These are phyloP conservation scores for Netelia fuscicornis DNA, from an alignment of 2,888 invertebrate species.

Conservation along the genomic window DNA sequence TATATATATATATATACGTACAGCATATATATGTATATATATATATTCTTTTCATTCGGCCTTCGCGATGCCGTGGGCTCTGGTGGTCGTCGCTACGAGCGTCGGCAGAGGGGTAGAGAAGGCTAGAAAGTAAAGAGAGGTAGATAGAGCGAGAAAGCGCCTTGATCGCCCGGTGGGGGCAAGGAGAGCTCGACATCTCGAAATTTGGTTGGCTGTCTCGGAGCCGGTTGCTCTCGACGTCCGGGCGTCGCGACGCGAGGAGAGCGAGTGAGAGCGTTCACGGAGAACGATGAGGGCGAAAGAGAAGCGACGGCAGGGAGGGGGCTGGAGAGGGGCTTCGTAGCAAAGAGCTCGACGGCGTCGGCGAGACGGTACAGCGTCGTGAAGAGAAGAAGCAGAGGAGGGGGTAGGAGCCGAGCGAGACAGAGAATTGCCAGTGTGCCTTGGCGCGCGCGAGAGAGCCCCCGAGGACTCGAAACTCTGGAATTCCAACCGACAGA, in stretches of 20 bases:
- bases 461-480: constrained; percentile 79
- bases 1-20: background rate
- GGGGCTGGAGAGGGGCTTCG: constrained; percentile 45
- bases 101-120: constrained; percentile 61
- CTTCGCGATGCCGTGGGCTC: constrained; percentile 67
- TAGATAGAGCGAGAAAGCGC: constrained; percentile 72
- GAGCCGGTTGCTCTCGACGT: constrained; percentile 69
- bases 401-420: constrained; percentile 26
- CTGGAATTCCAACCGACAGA: constrained; percentile 82
- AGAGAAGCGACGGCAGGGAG: constrained; percentile 13
- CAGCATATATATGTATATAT: background rate
- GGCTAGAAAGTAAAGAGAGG: constrained; percentile 67
- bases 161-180: constrained; percentile 66
- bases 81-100: constrained; percentile 54
- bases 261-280: constrained; percentile 33
- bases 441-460: constrained; percentile 78
- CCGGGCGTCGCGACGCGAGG: constrained; percentile 60
- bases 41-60: constrained; percentile 63
- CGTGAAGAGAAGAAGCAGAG: constrained; percentile 45
- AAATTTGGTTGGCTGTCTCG: constrained; percentile 84
- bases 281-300: constrained; percentile 54
- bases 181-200: constrained; percentile 78
- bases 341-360: constrained; percentile 59
- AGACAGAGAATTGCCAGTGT: constrained; percentile 71
- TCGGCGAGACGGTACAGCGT: constrained; percentile 65